Evolutionary conservation across 2,888 invertebrate species (phyloP).

Genomic region (Leucozona laternaria): DNA sequence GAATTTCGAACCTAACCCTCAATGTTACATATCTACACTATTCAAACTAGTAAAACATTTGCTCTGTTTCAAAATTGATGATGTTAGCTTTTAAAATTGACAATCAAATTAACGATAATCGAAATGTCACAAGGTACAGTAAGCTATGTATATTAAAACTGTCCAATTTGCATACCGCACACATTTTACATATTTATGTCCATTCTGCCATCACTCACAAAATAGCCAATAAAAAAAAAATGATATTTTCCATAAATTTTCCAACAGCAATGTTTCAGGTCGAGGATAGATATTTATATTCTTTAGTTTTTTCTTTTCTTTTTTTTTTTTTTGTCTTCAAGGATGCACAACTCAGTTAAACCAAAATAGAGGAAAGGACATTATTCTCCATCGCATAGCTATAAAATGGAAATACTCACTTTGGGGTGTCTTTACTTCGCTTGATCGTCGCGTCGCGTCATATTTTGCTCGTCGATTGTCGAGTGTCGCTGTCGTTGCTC

Average conservation of each 20-base stretch:
- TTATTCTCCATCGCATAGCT: not conserved
- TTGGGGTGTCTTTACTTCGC: conserved; percentile 16
- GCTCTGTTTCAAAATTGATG: not conserved
- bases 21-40: too few species aligned
- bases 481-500: not conserved
- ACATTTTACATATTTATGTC: not conserved
- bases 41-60: not conserved
- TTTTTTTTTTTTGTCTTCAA: not conserved
- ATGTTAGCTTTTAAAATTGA: not conserved
- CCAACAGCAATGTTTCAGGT: conserved; percentile 18
- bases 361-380: conserved; percentile 29
- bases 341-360: conserved; percentile 35
- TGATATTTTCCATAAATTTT: conserved; percentile 44
- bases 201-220: not conserved
- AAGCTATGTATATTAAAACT: conserved; percentile 41
- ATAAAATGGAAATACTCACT: not conserved
- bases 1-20: too few species aligned
- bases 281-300: not conserved
- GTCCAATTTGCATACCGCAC: conserved; percentile 1
- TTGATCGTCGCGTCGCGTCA: conserved; percentile 7
- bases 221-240: conserved; percentile 29
- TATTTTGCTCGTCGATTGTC: not conserved
- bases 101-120: conserved; percentile 7
- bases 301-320: conserved; percentile 7
- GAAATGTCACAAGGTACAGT: conserved; percentile 1